These are phyloP conservation scores for Pachyseris speciosa DNA, from an alignment of 64 coral and sea anemone genomes.

Conservation along the genomic window DNA sequence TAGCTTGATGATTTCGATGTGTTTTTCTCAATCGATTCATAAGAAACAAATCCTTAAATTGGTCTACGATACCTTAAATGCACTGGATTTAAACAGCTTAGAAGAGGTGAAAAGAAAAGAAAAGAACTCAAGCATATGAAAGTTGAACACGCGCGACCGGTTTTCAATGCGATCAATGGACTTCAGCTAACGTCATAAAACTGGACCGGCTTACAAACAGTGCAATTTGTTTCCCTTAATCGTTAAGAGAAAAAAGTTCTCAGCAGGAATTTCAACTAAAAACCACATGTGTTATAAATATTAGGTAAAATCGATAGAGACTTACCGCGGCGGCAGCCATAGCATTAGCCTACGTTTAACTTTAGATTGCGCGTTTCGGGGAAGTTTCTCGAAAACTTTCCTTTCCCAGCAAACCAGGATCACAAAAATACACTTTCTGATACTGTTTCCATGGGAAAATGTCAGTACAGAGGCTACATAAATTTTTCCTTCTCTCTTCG, in stretches of 20 bases:
- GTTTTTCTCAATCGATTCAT: too few relatives aligned
- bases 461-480: neutral
- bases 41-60: neutral
- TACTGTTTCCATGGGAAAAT: neutral
- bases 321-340: slow-evolving; percentile 28
- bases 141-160: neutral
- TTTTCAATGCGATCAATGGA: slow-evolving; percentile 31
- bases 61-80: neutral
- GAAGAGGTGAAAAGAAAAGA: neutral
- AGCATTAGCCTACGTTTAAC: neutral
- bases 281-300: neutral
- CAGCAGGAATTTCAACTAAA: slow-evolving; percentile 2
- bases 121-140: neutral
- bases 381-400: neutral
- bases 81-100: neutral
- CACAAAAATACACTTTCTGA: neutral
- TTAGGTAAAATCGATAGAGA: neutral
- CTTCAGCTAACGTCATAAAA: slow-evolving; percentile 22
- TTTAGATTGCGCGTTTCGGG: neutral
- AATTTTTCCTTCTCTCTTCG: neutral
- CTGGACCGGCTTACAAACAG: neutral
- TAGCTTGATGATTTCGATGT: too few relatives aligned
- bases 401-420: neutral
- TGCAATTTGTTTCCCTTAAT: neutral
- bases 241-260: neutral